Evolutionary conservation across 2,113 vertebrate species (phyloP), one percentile per base, ranked within the genome.

Genomic region (Lichenostomus cassidix): DNA sequence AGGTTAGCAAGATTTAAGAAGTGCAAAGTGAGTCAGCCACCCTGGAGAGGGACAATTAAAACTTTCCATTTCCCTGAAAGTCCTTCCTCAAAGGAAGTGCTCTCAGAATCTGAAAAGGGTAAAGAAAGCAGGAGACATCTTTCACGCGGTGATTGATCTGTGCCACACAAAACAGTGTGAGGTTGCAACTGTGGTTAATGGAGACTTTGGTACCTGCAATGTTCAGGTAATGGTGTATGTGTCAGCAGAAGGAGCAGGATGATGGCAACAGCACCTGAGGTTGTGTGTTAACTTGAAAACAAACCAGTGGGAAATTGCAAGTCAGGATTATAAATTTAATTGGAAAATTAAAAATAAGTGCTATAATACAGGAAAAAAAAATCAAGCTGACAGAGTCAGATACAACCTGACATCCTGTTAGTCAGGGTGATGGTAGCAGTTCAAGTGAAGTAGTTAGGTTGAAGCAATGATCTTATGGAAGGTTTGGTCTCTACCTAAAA

Each of bases 141-240:
- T 58, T 63, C 9, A 46, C 16, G 4, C 22, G 16, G 6, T 41
- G 22, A 22, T 14, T n/a, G 33, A 60, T 17, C 25, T 10, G 19
- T 37, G 8, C 8, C 27, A 15, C 5, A 18, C 20, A 50, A 55
- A 76, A 7, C 5, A 29, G 2, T 7, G 27, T 35, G 37, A 74
- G n/a, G 16, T 4, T 76, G 27, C 18, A 67, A 2, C 16, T 69
- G 25, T 41, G 3, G 8, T 79, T 65, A 25, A 11, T 18, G 55
- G 17, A 56, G 46, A 35, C 15, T 75, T 60, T 29, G 8, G 9
- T n/a, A 65, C 27, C 15, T 44, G 15, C 15, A 74, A 24, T 15
- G 29, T 25, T 35, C 44, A 15, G 18, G 6, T 60, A 23, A 39
- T 0, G 0, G 5, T 47, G 15, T 7, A 46, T 1, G 2, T n/a